Base-by-base conservation (phyloP, 2,797 vertebrate genomes). In the Mastacembelus armatus region DNA sequence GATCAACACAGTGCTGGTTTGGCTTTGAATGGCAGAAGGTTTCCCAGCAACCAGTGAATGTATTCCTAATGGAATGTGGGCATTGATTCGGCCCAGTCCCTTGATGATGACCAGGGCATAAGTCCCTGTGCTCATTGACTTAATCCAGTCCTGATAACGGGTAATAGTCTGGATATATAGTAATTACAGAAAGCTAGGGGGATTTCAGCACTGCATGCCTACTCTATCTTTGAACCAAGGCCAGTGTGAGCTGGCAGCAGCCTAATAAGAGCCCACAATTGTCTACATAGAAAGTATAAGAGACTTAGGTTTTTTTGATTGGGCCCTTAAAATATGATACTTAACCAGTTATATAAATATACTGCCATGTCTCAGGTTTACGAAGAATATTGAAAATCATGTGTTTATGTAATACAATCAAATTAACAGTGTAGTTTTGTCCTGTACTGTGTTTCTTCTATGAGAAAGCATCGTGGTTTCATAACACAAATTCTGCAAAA, bases 131-230 rank as follows among this genome's bases (percentile, higher is more conserved):
- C 89, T 91, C 85, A 88, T 82, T 85, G 86, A 88, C 86, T 91
- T 92, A 89, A 92, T 87, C 85, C 84, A 9, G 73, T 62, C 84
- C 79, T 87, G 87, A 91, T 91, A 88, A 89, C 48, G 52, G 77
- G 64, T 89, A 90, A 91, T 90, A 91, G 85, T 77, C 60, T 88
- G 85, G 79, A 88, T 91, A 83, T 88, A 74, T 76, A 87, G 84
- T 91, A 90, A 91, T 92, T 91, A 88, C 85, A 81, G 55, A 80
- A 86, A 81, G 69, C 83, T 74, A 65, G 59, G 29, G 84, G 85
- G 86, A 88, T 86, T 83, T 83, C 59, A 40, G 51, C 18, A 4
- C 71, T 32, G 77, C 64, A 74, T 66, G 76, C 50, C 57, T 78
- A 79, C 60, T 87, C 74, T 85, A 83, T 81, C 86, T 84, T 88